Evolutionary conservation across 2,113 vertebrate species (phyloP).

Genomic region (Sitta europaea): DNA sequence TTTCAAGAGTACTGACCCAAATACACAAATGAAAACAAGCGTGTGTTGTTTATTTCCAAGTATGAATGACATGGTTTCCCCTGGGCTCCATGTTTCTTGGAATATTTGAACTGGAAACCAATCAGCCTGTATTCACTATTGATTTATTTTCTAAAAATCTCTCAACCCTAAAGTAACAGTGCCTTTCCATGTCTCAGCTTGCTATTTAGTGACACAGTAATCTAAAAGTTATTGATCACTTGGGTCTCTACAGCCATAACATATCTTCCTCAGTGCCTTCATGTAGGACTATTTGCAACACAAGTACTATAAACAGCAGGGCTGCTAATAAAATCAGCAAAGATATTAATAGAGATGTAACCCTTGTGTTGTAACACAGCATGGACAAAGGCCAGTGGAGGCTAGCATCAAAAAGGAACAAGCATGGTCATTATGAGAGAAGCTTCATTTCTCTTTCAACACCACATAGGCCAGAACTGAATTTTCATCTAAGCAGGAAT

Average conservation of each 20-base stretch:
- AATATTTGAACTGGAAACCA: conserved; percentile 57
- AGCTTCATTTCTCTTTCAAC: not conserved
- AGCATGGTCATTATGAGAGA: not conserved
- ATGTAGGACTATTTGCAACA: not conserved
- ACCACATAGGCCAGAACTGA: not conserved
- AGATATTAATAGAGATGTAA: not conserved
- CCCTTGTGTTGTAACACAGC: not conserved
- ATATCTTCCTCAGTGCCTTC: conserved; percentile 8
- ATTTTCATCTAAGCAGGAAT: not conserved
- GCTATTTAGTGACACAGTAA: conserved; percentile 45
- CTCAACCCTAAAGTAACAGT: conserved; percentile 24
- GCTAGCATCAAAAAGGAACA: not conserved
- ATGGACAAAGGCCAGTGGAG: not conserved
- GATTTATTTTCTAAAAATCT: conserved; percentile 58
- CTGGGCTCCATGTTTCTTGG: conserved; percentile 37
- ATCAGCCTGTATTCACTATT: conserved; percentile 33
- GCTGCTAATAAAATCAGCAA: not conserved
- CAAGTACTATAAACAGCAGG: not conserved
- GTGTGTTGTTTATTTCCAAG: conserved; percentile 7
- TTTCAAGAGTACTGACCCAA: conserved; percentile 37
- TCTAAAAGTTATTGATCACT: conserved; percentile 62
- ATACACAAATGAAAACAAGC: conserved; percentile 22
- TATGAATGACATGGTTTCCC: not conserved
- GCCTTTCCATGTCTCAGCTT: conserved; percentile 31
- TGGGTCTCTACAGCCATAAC: conserved; percentile 17